Percentiles rank a stretch among this genome's conserved stretches.
Evolutionary conservation across 1,140 invertebrate genomes (phyloP).

Genomic region (Sitodiplosis mosellana): DNA sequence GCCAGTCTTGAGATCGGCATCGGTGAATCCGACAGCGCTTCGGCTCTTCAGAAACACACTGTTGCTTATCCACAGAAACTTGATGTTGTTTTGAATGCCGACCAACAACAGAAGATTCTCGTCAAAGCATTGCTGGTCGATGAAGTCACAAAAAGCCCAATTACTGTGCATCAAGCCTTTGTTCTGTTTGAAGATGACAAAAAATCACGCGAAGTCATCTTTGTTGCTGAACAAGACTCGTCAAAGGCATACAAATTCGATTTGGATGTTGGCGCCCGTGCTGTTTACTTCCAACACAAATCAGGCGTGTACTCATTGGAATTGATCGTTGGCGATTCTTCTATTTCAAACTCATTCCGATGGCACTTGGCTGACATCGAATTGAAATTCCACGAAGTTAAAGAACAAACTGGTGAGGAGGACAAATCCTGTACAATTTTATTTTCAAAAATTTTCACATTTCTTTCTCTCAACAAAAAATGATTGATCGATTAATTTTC

Average conservation of each 20-base stretch:
- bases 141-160: constrained; percentile 39
- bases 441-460: too few relatives aligned
- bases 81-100: constrained; percentile 47
- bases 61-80: constrained; percentile 55
- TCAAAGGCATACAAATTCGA: constrained; percentile 78
- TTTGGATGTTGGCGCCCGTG: constrained; percentile 57
- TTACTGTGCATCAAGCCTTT: constrained; percentile 84
- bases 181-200: constrained; percentile 51
- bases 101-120: constrained; percentile 75
- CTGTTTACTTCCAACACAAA: constrained; percentile 58
- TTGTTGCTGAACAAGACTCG: constrained; percentile 78
- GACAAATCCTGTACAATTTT: too few relatives aligned
- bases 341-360: constrained; percentile 72
- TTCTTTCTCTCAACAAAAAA: too few relatives aligned
- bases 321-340: constrained; percentile 77
- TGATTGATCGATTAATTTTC: background rate
- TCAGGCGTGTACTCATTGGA: constrained; percentile 69
- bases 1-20: constrained; percentile 74
- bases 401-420: background rate
- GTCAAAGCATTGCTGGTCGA: constrained; percentile 68
- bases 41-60: constrained; percentile 57
- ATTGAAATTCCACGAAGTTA: constrained; percentile 43
- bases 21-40: constrained; percentile 72
- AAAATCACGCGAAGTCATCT: constrained; percentile 68
- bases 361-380: constrained; percentile 66